Conservation (phyloP, 2,113 vertebrate species). For the Oenanthe oenanthe region DNA sequence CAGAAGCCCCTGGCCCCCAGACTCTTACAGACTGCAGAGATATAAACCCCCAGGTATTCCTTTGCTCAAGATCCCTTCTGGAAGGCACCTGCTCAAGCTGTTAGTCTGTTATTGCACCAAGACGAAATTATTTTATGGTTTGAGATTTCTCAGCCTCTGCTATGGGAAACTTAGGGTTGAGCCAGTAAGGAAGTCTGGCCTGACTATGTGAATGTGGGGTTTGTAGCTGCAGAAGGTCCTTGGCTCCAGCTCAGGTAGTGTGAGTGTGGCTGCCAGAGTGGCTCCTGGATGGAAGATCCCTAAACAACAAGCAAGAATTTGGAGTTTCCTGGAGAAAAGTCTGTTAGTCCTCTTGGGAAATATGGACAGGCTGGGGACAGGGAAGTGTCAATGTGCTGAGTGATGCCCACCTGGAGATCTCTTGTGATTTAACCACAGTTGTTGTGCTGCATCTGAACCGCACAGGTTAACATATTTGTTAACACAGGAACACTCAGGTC, state of each 20-base stretch:
- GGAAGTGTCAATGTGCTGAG: background rate
- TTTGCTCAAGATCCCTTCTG: background rate
- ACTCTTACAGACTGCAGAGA: too few species aligned
- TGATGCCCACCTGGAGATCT: rapidly evolving
- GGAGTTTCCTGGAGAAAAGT: background rate
- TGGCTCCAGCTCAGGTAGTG: background rate
- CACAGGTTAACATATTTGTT: background rate
- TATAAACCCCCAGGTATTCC: background rate
- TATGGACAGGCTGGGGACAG: rapidly evolving
- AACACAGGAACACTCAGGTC: background rate
- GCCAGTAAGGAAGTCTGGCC: background rate
- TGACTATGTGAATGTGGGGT: rapidly evolving
- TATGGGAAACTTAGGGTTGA: background rate
- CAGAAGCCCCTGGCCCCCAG: background rate
- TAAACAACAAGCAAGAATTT: background rate
- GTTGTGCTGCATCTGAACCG: background rate
- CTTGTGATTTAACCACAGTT: background rate
- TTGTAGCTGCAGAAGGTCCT: too few species aligned
- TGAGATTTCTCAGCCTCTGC: background rate
- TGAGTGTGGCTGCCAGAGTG: background rate
- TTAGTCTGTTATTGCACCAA: background rate
- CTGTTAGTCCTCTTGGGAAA: background rate
- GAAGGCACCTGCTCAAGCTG: rapidly evolving
- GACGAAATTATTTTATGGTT: background rate
- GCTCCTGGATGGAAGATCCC: background rate